phyloP scores from a whole-genome alignment of 2,113 vertebrate species.

The Parus major region DNA sequence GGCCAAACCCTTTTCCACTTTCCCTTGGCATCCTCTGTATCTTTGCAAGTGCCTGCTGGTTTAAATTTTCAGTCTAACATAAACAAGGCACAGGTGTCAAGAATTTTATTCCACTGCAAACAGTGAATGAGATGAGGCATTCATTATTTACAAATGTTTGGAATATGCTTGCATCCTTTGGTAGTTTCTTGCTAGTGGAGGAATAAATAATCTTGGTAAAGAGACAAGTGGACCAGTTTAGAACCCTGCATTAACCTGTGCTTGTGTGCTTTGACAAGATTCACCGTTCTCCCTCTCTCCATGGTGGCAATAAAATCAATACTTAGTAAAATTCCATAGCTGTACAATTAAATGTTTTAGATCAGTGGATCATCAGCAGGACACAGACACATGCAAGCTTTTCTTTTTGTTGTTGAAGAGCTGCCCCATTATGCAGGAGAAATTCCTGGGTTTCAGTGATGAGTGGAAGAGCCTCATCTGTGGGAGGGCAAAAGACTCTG shows the following conservation, averaged over 20 bases:
- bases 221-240: neutral
- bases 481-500: neutral
- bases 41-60: neutral
- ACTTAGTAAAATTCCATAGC: neutral
- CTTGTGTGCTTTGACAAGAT: neutral
- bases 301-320: neutral
- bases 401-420: neutral
- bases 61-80: neutral
- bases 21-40: neutral
- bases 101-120: neutral
- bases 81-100: neutral
- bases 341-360: neutral
- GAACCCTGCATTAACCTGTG: neutral
- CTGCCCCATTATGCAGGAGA: neutral
- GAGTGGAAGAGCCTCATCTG: neutral
- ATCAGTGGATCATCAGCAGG: neutral
- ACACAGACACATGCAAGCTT: neutral
- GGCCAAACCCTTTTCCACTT: neutral
- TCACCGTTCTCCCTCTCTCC: neutral
- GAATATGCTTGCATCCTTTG: neutral
- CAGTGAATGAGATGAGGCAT: neutral
- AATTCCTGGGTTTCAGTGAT: neutral
- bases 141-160: neutral
- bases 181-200: neutral
- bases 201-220: neutral